These are phyloP conservation scores for Rhabdomys dilectus DNA, from an alignment of 2,113 vertebrate genomes.

Conservation along the genomic window DNA sequence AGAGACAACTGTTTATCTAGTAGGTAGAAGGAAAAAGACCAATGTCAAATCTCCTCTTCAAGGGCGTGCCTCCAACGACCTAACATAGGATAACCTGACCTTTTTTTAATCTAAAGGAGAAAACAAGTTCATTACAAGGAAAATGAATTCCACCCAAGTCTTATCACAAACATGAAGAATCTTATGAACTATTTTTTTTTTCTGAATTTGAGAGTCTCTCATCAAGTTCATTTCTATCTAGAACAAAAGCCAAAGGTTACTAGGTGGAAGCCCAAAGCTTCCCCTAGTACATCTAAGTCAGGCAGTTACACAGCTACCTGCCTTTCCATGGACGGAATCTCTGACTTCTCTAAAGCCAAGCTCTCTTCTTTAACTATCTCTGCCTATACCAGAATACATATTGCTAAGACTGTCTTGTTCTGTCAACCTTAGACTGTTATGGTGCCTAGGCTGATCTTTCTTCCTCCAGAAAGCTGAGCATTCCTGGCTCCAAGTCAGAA, in stretches of 20 bases:
- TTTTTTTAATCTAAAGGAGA: background rate
- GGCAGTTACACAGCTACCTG: background rate
- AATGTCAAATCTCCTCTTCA: background rate
- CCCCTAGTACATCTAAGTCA: background rate
- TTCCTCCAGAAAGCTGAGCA: background rate
- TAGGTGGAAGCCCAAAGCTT: background rate
- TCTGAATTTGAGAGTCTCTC: background rate
- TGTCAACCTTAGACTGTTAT: background rate
- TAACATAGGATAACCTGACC: background rate
- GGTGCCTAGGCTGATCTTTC: background rate
- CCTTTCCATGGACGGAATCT: too few species aligned
- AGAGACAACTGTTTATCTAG: background rate
- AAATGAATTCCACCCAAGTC: background rate
- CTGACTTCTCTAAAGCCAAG: background rate
- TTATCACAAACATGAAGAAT: background rate
- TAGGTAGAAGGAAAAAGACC: too few species aligned
- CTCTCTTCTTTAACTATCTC: background rate
- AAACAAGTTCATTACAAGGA: background rate
- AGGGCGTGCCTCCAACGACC: background rate
- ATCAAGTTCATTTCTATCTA: background rate
- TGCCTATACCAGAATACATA: rapidly evolving
- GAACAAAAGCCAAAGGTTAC: background rate
- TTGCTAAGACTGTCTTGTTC: background rate
- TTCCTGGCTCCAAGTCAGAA: background rate
- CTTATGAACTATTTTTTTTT: background rate